Conservation (phyloP, 2,888 invertebrate genomes). For the Epistrophe eligans region DNA sequence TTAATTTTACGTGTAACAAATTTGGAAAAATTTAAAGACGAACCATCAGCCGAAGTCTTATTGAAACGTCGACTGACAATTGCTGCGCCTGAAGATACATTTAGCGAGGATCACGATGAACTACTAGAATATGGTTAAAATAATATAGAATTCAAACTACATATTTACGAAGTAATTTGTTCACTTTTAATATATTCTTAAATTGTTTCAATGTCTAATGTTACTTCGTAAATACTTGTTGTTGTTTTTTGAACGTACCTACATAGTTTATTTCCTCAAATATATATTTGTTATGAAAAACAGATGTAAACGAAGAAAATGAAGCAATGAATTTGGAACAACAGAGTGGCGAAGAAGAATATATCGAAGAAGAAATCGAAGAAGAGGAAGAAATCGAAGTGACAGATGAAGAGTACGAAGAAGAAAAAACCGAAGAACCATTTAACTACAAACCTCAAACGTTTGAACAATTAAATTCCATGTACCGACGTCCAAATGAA, state of each 20-base stretch:
- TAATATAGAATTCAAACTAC: constrained; percentile 23
- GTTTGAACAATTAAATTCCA: constrained; percentile 81
- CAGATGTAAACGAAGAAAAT: constrained; percentile 81
- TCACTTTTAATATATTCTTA: constrained; percentile 6
- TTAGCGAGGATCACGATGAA: constrained; percentile 80
- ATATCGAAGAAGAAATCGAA: constrained; percentile 82
- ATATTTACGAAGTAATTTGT: constrained; percentile 69
- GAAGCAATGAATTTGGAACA: constrained; percentile 76
- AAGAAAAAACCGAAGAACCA: constrained; percentile 78
- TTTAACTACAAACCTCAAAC: constrained; percentile 80
- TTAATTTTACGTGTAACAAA: constrained; percentile 46
- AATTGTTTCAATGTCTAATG: constrained; percentile 34
- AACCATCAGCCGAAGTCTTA: constrained; percentile 75
- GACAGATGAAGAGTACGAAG: constrained; percentile 70
- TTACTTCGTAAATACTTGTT: constrained; percentile 70
- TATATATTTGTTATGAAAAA: constrained; percentile 61
- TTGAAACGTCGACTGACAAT: constrained; percentile 83
- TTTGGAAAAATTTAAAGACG: constrained; percentile 52
- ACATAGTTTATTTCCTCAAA: background rate
- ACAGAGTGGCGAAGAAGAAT: constrained; percentile 81
- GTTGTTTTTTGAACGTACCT: background rate
- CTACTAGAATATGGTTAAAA: constrained; percentile 80
- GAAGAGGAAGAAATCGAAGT: constrained; percentile 79
- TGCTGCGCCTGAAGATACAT: constrained; percentile 80
- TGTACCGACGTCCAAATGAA: constrained; percentile 79